phyloP scores from a whole-genome alignment of 2,113 vertebrate genomes.

The Mesoclemmys tuberculata region DNA sequence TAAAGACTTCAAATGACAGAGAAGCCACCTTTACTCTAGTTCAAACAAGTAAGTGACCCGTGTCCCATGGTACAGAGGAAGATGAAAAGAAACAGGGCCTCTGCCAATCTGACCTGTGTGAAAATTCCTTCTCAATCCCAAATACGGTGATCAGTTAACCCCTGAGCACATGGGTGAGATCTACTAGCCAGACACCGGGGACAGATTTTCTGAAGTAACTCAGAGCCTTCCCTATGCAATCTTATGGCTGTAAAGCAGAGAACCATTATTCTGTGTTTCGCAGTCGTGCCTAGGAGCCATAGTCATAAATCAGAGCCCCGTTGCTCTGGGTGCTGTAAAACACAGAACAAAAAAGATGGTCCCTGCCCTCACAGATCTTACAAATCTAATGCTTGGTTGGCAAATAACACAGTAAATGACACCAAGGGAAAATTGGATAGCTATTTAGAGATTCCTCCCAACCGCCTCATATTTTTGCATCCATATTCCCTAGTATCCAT shows the following conservation, averaged over 20 bases:
- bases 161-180: neutral
- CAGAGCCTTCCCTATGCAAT: neutral
- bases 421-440: neutral
- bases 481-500: neutral
- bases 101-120: neutral
- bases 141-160: neutral
- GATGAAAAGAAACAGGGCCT: neutral
- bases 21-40: neutral
- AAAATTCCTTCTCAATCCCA: neutral
- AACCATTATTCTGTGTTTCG: neutral
- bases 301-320: neutral
- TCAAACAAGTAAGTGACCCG: neutral
- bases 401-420: neutral
- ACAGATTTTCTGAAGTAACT: neutral
- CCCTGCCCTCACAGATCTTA: neutral
- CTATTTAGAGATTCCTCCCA: neutral
- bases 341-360: neutral
- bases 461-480: neutral
- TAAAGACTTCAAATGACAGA: neutral
- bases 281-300: neutral
- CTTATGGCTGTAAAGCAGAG: neutral
- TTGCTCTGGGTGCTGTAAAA: accelerated
- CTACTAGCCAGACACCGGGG: neutral
- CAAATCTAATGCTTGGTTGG: neutral
- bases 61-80: neutral